These are phyloP conservation scores for Urocolius indicus DNA, from an alignment of 2,113 vertebrate genomes.

Conservation along the genomic window DNA sequence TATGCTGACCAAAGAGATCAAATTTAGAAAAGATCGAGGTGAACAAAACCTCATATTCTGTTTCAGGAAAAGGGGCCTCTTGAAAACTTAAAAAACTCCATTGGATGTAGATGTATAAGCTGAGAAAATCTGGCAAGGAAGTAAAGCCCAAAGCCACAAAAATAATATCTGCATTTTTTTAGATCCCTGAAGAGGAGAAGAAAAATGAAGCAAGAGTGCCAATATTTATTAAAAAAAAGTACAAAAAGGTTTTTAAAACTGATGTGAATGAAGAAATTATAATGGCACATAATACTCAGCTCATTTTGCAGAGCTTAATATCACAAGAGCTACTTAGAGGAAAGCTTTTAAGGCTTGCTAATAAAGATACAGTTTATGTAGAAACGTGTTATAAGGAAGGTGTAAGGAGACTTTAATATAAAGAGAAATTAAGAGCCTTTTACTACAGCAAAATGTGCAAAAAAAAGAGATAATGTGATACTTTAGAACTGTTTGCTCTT, in stretches of 20 bases:
- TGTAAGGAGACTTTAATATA: neutral
- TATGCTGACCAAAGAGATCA: conserved; percentile 43
- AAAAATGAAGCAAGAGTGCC: conserved; percentile 60
- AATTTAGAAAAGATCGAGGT: conserved; percentile 22
- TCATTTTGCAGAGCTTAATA: neutral
- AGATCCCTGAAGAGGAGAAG: conserved; percentile 45
- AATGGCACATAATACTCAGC: neutral
- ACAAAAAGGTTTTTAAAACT: conserved; percentile 4
- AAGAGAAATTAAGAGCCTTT: neutral
- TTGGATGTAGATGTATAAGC: conserved; percentile 43
- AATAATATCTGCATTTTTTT: conserved; percentile 72
- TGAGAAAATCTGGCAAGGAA: conserved; percentile 56
- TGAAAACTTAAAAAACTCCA: conserved; percentile 50
- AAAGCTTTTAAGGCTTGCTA: neutral
- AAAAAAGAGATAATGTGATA: neutral
- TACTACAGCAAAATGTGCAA: neutral
- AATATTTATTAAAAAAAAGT: conserved; percentile 26
- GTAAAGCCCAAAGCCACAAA: conserved; percentile 60
- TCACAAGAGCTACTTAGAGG: neutral
- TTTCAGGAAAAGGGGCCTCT: conserved; percentile 60
- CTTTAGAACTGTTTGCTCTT: neutral
- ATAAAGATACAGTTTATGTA: neutral
- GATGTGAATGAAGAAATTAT: conserved; percentile 11
- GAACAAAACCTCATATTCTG: conserved; percentile 43
- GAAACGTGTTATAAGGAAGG: neutral